Conservation (phyloP, 2,113 vertebrate species). For the Nerophis lumbriciformis region DNA sequence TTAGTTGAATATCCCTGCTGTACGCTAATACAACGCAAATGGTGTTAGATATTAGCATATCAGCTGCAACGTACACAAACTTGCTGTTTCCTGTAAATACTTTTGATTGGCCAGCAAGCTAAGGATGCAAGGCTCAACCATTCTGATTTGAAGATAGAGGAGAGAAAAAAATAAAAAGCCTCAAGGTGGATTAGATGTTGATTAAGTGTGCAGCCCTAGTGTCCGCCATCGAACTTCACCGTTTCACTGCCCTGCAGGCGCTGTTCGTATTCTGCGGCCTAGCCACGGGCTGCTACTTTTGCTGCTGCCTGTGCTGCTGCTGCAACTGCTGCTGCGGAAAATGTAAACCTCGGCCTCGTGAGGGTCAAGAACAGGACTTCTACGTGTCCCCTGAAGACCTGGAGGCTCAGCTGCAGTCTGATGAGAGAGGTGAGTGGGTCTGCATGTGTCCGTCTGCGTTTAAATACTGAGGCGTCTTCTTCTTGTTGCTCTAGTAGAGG, state of each 20-base stretch:
- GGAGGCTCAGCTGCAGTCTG: conserved; percentile 95
- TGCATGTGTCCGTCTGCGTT: neutral
- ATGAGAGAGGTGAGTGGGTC: conserved; percentile 84
- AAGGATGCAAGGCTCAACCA: too few species aligned
- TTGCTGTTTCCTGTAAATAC: too few species aligned
- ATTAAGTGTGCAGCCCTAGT: neutral
- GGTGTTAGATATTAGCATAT: too few species aligned
- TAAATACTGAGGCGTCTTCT: conserved; percentile 3
- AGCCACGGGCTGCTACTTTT: conserved; percentile 97
- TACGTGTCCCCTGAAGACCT: conserved; percentile 97
- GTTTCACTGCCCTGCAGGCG: conserved; percentile 68
- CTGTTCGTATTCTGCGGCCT: conserved; percentile 92
- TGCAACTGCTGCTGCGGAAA: conserved; percentile 98
- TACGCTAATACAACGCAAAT: too few species aligned
- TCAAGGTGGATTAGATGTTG: too few species aligned
- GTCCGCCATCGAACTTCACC: neutral
- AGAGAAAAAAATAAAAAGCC: too few species aligned
- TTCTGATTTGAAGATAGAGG: too few species aligned
- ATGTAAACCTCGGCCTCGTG: conserved; percentile 93
- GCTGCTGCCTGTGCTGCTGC: conserved; percentile 98
- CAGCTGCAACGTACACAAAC: too few species aligned
- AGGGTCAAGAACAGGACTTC: conserved; percentile 85
- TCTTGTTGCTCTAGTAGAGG: conserved; percentile 74
- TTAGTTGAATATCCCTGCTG: too few species aligned
- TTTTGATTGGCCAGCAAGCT: too few species aligned